Percentiles rank a stretch among this genome's conserved stretches.
Evolutionary conservation across 2,797 vertebrate species (phyloP).

Genomic region (Anguilla pacifica): DNA sequence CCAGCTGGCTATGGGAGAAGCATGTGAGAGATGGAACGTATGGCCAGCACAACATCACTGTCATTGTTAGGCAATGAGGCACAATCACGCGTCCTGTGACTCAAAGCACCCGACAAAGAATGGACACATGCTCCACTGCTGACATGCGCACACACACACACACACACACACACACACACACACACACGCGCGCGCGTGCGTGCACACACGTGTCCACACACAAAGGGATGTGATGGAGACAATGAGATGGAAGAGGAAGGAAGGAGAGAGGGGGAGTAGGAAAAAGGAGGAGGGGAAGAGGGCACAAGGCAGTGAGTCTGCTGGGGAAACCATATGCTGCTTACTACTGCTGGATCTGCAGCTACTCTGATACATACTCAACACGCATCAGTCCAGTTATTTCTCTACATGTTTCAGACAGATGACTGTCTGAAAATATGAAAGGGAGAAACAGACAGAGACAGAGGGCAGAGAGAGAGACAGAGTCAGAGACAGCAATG

Average conservation of each 20-base stretch:
- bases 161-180: background rate
- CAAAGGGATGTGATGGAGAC: constrained; percentile 5
- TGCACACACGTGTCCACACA: background rate
- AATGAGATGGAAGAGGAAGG: background rate
- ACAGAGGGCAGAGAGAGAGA: background rate
- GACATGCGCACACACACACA: background rate
- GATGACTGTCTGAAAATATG: background rate
- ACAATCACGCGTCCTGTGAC: constrained; percentile 32
- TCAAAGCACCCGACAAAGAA: constrained; percentile 9
- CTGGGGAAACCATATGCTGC: background rate
- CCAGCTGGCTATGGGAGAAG: background rate
- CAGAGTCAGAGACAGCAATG: background rate
- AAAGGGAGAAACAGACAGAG: constrained; percentile 34
- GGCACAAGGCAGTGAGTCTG: background rate
- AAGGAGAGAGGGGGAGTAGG: constrained; percentile 29
- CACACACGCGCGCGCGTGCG: background rate
- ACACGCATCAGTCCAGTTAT: constrained; percentile 3
- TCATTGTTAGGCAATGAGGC: constrained; percentile 12
- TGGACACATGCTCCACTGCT: too few relatives aligned
- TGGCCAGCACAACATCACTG: background rate
- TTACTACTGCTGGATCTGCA: background rate
- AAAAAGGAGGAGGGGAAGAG: constrained; percentile 29
- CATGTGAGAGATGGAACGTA: background rate
- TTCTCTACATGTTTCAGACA: background rate
- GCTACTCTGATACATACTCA: constrained; percentile 23